Conservation (phyloP, 2,888 invertebrate species). For the Brachypalpus laphriformis region DNA sequence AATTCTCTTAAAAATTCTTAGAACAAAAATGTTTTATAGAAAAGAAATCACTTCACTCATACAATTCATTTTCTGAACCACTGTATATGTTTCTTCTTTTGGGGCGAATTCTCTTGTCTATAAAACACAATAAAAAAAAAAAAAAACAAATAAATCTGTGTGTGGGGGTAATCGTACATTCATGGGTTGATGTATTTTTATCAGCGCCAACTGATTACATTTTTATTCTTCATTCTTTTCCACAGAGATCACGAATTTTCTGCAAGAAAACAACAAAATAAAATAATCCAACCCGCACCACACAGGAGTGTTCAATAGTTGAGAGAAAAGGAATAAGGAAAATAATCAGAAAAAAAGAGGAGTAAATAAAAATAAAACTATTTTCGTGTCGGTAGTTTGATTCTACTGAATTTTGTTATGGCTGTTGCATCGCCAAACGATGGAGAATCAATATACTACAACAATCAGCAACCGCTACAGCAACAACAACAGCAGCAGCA, state of each 20-base stretch:
- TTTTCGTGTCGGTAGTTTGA: slow-evolving; percentile 17
- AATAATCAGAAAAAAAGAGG: slow-evolving; percentile 9
- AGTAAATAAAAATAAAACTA: not conserved
- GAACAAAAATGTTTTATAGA: too few relatives aligned
- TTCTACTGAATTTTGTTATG: slow-evolving; percentile 67
- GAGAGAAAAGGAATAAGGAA: not conserved
- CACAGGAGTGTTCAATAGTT: not conserved
- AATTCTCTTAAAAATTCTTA: too few relatives aligned
- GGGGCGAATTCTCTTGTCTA: not conserved
- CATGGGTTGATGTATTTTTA: slow-evolving; percentile 66
- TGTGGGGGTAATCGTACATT: slow-evolving; percentile 46
- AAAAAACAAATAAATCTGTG: slow-evolving; percentile 20
- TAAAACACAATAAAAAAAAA: slow-evolving; percentile 27
- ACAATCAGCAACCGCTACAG: slow-evolving; percentile 59
- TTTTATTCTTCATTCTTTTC: slow-evolving; percentile 37
- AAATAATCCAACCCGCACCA: not conserved
- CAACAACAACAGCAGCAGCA: slow-evolving; percentile 51
- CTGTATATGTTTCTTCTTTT: slow-evolving; percentile 27
- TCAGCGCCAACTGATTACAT: slow-evolving; percentile 64
- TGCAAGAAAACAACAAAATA: slow-evolving; percentile 29
- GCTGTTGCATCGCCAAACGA: slow-evolving; percentile 75
- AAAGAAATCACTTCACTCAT: not conserved
- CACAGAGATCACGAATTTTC: slow-evolving; percentile 57
- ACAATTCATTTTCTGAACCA: not conserved
- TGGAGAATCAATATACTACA: slow-evolving; percentile 75